Evolutionary conservation across 2,797 vertebrate species (phyloP).

Genomic region (Eulemur coronatus): DNA sequence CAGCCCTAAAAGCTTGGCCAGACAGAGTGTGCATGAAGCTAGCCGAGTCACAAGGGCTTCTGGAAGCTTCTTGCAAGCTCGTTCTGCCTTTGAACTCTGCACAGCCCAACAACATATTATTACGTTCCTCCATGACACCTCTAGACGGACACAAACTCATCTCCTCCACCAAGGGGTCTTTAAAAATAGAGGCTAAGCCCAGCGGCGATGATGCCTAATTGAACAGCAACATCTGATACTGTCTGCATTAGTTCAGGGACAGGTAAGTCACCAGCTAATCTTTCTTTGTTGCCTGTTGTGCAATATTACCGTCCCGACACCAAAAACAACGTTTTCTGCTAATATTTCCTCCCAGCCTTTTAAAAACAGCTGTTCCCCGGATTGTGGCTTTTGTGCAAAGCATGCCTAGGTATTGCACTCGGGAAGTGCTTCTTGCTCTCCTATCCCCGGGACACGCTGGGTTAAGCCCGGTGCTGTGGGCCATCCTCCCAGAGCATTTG

Average conservation of each 20-base stretch:
- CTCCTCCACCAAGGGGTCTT: neutral
- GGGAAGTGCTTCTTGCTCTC: neutral
- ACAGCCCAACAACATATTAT: neutral
- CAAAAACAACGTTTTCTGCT: too few relatives aligned
- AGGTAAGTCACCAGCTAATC: too few relatives aligned
- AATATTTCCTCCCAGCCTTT: neutral
- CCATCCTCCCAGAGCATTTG: too few relatives aligned
- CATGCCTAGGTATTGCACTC: accelerated
- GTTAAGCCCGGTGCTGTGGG: neutral
- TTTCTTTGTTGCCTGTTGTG: neutral
- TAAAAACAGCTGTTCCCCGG: neutral
- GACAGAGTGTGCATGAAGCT: too few relatives aligned
- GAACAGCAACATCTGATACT: neutral
- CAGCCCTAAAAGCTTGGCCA: neutral
- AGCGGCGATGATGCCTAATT: too few relatives aligned
- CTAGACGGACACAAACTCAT: neutral
- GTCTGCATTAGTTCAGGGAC: neutral
- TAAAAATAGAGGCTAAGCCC: neutral
- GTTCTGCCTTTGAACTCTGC: neutral
- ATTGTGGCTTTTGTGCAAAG: too few relatives aligned
- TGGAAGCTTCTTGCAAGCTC: neutral
- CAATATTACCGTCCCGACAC: neutral
- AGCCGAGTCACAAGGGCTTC: neutral
- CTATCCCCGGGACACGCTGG: accelerated
- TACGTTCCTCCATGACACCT: neutral